Conservation (phyloP, 2,113 vertebrate genomes). For the Anolis sagrei region DNA sequence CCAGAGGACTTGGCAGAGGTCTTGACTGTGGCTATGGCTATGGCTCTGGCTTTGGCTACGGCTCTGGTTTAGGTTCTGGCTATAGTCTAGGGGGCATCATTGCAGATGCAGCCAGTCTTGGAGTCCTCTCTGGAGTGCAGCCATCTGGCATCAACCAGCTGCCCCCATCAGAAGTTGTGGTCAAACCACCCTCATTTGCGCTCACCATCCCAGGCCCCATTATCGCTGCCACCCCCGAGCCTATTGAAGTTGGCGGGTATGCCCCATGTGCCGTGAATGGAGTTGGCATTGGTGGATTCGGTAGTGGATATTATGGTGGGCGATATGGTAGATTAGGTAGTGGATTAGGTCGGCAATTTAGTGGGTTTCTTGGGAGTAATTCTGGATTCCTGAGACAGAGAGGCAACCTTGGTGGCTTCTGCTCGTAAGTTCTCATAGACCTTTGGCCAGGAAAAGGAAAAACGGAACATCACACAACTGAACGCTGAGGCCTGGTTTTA, state of each 20-base stretch:
- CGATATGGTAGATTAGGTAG: neutral
- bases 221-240: neutral
- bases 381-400: too few species aligned
- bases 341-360: neutral
- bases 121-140: neutral
- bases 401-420: too few species aligned
- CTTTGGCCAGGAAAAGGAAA: too few species aligned
- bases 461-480: too few species aligned
- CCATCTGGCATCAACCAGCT: constrained; percentile 1
- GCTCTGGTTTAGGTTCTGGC: neutral
- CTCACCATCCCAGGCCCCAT: constrained; percentile 3
- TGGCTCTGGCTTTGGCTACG: neutral
- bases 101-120: neutral
- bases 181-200: fast-evolving
- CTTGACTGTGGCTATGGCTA: fast-evolving
- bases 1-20: neutral
- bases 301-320: neutral
- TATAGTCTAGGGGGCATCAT: neutral
- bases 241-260: neutral
- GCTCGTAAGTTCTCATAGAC: too few species aligned
- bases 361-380: too few species aligned
- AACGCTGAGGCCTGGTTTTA: too few species aligned
- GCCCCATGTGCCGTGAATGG: neutral
- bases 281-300: neutral
- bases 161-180: neutral